Evolutionary conservation across 2,797 vertebrate genomes (phyloP).

Genomic region (Crax fasciolata): DNA sequence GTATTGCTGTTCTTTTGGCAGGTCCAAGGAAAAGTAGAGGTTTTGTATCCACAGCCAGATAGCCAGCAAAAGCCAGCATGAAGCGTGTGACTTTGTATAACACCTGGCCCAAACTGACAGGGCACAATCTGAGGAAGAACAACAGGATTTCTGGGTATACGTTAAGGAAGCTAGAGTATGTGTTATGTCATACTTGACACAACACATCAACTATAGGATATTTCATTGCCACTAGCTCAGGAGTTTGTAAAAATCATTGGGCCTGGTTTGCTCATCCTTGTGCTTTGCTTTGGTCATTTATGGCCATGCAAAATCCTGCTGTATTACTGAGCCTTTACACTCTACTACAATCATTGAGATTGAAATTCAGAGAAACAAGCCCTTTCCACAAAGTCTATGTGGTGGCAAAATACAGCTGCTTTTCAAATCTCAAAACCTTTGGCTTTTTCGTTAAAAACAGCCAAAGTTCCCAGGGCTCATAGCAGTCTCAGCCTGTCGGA

Average conservation of each 20-base stretch:
- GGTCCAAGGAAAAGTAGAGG: not conserved
- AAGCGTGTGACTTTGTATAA: not conserved
- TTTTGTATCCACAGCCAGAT: not conserved
- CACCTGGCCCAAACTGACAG: rapidly evolving
- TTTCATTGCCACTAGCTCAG: not conserved
- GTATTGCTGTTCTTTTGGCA: not conserved
- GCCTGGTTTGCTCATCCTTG: rapidly evolving
- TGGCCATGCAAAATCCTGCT: not conserved
- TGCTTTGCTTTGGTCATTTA: not conserved
- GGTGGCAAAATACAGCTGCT: constrained; percentile 51
- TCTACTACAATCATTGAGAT: not conserved
- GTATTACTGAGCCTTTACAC: not conserved
- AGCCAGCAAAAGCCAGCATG: not conserved
- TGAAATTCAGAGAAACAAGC: not conserved
- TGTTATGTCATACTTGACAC: constrained; percentile 2
- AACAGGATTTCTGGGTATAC: constrained; percentile 26
- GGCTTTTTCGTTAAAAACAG: constrained; percentile 38
- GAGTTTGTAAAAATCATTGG: not conserved
- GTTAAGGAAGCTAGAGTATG: not conserved
- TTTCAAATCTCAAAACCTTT: constrained; percentile 24
- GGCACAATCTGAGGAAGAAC: constrained; percentile 10
- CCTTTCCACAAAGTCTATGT: not conserved
- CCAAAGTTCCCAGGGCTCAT: not conserved
- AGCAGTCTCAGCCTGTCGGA: not conserved
- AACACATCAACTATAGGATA: not conserved